Evolutionary conservation across 1,140 invertebrate genomes (phyloP).

Genomic region (Eufriesea mexicana): DNA sequence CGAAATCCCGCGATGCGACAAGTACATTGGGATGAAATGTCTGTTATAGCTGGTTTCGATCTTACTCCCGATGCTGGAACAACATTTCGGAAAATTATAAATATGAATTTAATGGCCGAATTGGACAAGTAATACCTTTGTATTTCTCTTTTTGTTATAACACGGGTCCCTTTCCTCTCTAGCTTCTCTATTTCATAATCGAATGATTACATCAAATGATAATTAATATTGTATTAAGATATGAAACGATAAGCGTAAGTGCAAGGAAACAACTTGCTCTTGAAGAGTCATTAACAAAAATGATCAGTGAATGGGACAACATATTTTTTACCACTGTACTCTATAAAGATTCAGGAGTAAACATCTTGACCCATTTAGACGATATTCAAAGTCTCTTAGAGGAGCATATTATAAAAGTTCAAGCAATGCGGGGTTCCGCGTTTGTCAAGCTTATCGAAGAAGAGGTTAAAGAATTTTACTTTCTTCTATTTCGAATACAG

Average conservation of each 20-base stretch:
- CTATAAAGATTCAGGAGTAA: slow-evolving; percentile 81
- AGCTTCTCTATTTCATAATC: background rate
- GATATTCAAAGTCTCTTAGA: slow-evolving; percentile 86
- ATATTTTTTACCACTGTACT: slow-evolving; percentile 81
- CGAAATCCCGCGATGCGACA: slow-evolving; percentile 87
- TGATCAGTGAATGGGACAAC: slow-evolving; percentile 86
- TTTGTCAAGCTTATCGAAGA: slow-evolving; percentile 86
- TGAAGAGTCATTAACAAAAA: slow-evolving; percentile 84
- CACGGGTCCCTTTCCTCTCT: background rate
- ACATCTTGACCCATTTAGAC: slow-evolving; percentile 83
- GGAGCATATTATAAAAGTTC: slow-evolving; percentile 86
- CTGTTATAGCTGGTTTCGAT: slow-evolving; percentile 84
- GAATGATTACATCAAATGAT: background rate
- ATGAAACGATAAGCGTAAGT: slow-evolving; percentile 86
- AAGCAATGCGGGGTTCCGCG: slow-evolving; percentile 87
- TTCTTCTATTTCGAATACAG: slow-evolving; percentile 82
- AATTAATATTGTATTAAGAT: slow-evolving; percentile 74
- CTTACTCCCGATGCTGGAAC: slow-evolving; percentile 86
- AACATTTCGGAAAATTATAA: slow-evolving; percentile 85
- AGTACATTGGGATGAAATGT: slow-evolving; percentile 89
- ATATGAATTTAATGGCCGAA: slow-evolving; percentile 84
- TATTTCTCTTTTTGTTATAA: background rate
- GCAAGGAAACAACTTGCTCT: slow-evolving; percentile 87
- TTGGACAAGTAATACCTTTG: slow-evolving; percentile 84
- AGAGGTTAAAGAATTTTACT: slow-evolving; percentile 87